These are phyloP conservation scores for Harpalus rubripes DNA, from an alignment of 2,888 invertebrate species.

Conservation along the genomic window DNA sequence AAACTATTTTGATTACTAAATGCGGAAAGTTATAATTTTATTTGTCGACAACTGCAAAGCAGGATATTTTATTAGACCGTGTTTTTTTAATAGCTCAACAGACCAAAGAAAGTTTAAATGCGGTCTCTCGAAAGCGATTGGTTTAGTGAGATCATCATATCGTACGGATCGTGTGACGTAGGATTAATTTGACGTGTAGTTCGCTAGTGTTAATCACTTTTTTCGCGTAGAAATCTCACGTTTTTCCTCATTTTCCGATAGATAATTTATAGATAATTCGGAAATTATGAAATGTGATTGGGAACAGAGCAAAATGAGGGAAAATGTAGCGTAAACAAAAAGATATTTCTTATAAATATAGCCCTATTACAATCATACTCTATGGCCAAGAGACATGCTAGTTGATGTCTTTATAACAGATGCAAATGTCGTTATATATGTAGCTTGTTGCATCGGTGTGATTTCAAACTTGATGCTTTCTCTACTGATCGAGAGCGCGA, in stretches of 20 bases:
- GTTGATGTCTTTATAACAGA: conserved; percentile 65
- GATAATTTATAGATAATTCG: conserved; percentile 22
- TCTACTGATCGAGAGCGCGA: conserved; percentile 67
- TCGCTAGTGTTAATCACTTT: conserved; percentile 52
- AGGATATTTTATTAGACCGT: conserved; percentile 13
- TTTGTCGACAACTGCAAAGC: background rate
- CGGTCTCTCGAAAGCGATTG: background rate
- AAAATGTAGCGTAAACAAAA: conserved; percentile 24
- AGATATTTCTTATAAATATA: conserved; percentile 63
- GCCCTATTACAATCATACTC: conserved; percentile 64
- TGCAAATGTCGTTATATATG: conserved; percentile 66
- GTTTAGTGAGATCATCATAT: conserved; percentile 54
- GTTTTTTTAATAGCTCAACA: conserved; percentile 31
- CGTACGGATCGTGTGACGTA: conserved; percentile 54
- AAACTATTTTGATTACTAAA: conserved; percentile 85
- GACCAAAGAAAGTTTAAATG: conserved; percentile 48
- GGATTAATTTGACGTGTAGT: conserved; percentile 54
- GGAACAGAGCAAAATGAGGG: conserved; percentile 36
- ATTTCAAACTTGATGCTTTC: conserved; percentile 66
- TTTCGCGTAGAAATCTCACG: conserved; percentile 20
- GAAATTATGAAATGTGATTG: conserved; percentile 31
- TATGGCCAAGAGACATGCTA: conserved; percentile 63
- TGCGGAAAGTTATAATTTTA: conserved; percentile 84
- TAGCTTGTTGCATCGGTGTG: conserved; percentile 67
- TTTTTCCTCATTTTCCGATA: conserved; percentile 32